Conservation (phyloP, 2,113 vertebrate genomes). For the Cyprinodon variegatus region DNA sequence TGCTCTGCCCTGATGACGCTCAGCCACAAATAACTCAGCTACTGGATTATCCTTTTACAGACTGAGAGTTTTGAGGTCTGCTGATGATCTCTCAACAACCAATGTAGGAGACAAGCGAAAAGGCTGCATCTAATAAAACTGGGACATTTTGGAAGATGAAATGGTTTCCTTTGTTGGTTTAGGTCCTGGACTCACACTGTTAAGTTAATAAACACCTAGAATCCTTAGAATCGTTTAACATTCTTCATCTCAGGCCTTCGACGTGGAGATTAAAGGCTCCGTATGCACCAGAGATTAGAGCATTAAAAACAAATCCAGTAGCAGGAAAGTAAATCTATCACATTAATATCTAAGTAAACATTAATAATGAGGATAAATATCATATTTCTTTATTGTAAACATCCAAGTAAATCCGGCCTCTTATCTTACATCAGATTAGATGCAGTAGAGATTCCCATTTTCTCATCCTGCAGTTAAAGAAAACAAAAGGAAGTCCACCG, state of each 20-base stretch:
- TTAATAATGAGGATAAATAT: too few relatives aligned
- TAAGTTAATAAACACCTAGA: slow-evolving; percentile 51
- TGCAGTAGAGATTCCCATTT: not conserved
- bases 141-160: not conserved
- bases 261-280: slow-evolving; percentile 39
- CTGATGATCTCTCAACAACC: not conserved
- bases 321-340: not conserved
- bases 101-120: not conserved
- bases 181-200: not conserved
- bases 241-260: slow-evolving; percentile 15
- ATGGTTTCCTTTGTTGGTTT: not conserved
- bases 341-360: too few relatives aligned
- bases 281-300: slow-evolving; percentile 19
- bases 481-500: slow-evolving; percentile 25
- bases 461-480: not conserved
- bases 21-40: slow-evolving; percentile 41
- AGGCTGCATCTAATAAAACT: slow-evolving; percentile 16
- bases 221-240: slow-evolving; percentile 42
- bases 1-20: slow-evolving; percentile 4
- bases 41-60: slow-evolving; percentile 59
- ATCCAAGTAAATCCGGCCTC: not conserved
- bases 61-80: slow-evolving; percentile 26
- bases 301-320: slow-evolving; percentile 44
- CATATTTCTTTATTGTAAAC: not conserved
- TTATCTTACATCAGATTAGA: not conserved